Evolutionary conservation across 2,113 vertebrate genomes (phyloP).

Genomic region (Deroptyus accipitrinus): DNA sequence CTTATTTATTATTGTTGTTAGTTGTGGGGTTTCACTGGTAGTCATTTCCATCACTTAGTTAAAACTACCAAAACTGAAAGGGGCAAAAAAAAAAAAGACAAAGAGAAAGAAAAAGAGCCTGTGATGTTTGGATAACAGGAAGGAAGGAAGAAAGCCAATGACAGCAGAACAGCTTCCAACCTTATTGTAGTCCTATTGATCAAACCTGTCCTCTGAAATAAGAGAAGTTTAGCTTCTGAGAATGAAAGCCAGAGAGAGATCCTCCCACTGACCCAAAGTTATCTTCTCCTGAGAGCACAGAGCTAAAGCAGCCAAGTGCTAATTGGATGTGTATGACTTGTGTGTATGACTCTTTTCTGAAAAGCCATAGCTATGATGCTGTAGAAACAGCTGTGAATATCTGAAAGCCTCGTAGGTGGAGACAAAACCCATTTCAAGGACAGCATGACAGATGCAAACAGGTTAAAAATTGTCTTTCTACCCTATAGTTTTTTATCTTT

Average conservation of each 20-base stretch:
- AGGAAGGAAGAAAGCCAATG: slow-evolving; percentile 4
- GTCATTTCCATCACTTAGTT: neutral
- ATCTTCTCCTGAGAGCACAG: neutral
- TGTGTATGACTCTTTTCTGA: neutral
- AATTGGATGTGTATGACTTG: neutral
- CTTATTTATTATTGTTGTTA: neutral
- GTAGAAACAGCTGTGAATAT: neutral
- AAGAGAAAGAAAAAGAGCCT: neutral
- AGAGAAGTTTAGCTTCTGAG: neutral
- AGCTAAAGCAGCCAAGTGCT: neutral
- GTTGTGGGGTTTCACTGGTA: neutral
- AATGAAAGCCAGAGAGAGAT: neutral
- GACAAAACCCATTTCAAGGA: neutral
- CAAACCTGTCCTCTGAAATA: slow-evolving; percentile 29
- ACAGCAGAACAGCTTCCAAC: slow-evolving; percentile 21
- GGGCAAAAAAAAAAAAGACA: too few relatives aligned
- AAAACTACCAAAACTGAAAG: neutral
- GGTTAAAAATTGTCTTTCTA: neutral
- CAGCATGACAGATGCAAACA: neutral
- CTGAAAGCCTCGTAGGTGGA: neutral
- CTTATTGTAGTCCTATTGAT: slow-evolving; percentile 41
- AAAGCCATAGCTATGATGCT: neutral
- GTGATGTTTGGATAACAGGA: neutral
- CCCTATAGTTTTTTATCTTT: neutral
- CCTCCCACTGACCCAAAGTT: neutral